Evolutionary conservation across 2,113 vertebrate species (phyloP).

Genomic region (Micromys minutus): DNA sequence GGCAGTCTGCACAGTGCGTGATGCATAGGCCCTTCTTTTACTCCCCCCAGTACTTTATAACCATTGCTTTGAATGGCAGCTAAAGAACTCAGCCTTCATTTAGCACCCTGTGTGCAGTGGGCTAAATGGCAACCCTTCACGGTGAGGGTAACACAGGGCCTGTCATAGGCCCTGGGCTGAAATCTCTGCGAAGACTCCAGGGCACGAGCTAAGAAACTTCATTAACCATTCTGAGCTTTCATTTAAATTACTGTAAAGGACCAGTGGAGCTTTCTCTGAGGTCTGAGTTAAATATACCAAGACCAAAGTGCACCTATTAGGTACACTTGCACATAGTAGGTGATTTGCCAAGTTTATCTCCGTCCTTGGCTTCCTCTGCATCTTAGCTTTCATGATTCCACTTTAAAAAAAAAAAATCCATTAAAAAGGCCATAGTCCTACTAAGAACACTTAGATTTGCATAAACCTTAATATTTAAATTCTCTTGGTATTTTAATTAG

Average conservation of each 20-base stretch:
- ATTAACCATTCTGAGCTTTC: neutral
- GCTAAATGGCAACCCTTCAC: neutral
- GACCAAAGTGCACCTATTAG: neutral
- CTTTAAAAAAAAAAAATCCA: neutral
- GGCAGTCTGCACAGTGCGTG: neutral
- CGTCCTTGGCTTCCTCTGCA: neutral
- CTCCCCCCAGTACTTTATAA: neutral
- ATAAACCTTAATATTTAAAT: neutral
- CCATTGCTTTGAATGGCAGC: neutral
- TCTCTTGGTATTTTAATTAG: neutral
- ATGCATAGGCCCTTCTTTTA: neutral
- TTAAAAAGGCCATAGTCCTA: neutral
- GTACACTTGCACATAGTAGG: too few species aligned
- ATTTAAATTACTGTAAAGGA: neutral
- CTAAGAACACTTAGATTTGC: neutral
- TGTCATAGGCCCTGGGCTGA: neutral
- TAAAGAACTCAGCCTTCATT: neutral
- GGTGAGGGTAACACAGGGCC: neutral
- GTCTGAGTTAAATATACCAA: neutral
- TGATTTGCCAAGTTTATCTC: neutral
- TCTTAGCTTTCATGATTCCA: neutral
- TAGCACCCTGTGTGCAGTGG: neutral
- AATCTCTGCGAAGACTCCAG: neutral
- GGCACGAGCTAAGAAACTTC: neutral
- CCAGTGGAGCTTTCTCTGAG: neutral